These are phyloP conservation scores for Drosophila bifasciata DNA, from an alignment of 1,140 invertebrate genomes.

Conservation along the genomic window DNA sequence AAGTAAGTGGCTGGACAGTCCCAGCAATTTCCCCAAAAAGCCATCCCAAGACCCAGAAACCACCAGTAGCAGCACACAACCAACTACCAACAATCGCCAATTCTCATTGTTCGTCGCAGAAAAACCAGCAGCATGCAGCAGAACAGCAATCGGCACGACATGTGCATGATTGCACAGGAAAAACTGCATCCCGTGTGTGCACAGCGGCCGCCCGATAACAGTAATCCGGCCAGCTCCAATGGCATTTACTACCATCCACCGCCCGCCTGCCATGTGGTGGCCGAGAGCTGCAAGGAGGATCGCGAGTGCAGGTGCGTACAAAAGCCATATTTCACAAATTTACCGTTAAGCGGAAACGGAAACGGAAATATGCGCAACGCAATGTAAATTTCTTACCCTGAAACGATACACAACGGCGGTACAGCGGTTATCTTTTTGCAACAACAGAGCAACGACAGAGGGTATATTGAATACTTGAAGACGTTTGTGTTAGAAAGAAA, in stretches of 20 bases:
- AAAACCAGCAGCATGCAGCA: conserved; percentile 86
- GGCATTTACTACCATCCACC: conserved; percentile 85
- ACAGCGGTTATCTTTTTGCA: no score
- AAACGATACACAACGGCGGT: not conserved
- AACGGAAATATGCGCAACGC: conserved; percentile 65
- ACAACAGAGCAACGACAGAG: no score
- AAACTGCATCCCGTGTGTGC: conserved; percentile 94
- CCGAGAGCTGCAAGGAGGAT: conserved; percentile 90
- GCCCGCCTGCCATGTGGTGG: conserved; percentile 92
- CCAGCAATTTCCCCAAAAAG: conserved; percentile 6
- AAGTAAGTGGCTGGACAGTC: conserved; percentile 88
- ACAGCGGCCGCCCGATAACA: conserved; percentile 89
- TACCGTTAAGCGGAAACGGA: conserved; percentile 55
- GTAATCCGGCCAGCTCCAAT: conserved; percentile 82
- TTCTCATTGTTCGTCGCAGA: conserved; percentile 83
- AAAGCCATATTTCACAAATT: conserved; percentile 69
- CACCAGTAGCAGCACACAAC: conserved; percentile 6
- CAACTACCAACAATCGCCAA: conserved; percentile 8
- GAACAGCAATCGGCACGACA: conserved; percentile 88
- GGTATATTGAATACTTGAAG: no score
- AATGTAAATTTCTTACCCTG: conserved; percentile 48
- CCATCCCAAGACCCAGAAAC: conserved; percentile 6
- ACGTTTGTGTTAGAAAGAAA: no score
- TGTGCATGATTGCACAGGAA: conserved; percentile 94
- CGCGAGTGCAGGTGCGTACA: conserved; percentile 88